phyloP scores from a whole-genome alignment of 2,888 invertebrate species.

The Nysson spinosus region DNA sequence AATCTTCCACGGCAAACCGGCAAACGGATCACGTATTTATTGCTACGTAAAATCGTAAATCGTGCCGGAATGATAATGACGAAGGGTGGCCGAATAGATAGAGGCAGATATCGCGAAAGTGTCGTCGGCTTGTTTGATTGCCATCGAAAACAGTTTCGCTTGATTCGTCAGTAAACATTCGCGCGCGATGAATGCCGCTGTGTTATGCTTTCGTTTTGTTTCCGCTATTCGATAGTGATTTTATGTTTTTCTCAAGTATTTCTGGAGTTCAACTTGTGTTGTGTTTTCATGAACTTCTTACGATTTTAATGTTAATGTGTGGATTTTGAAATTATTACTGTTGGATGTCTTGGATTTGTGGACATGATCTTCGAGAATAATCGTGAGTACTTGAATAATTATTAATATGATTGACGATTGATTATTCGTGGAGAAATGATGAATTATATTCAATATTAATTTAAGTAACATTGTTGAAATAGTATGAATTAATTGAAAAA shows the following conservation, averaged over 20 bases:
- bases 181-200: conserved; percentile 28
- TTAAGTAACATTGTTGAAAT: too few species aligned
- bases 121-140: conserved; percentile 43
- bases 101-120: conserved; percentile 50
- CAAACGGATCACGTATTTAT: conserved; percentile 18
- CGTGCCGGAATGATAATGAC: conserved; percentile 52
- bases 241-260: too few species aligned
- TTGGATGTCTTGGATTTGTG: too few species aligned
- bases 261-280: too few species aligned
- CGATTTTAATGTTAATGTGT: too few species aligned
- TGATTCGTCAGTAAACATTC: conserved; percentile 39
- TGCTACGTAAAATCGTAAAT: neutral
- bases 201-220: neutral
- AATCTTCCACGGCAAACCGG: conserved; percentile 6
- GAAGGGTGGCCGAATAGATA: conserved; percentile 50
- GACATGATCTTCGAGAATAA: conserved; percentile 28
- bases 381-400: conserved; percentile 45
- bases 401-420: too few species aligned
- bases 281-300: too few species aligned
- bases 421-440: too few species aligned
- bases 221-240: neutral
- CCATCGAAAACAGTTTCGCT: conserved; percentile 35
- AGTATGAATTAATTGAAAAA: too few species aligned
- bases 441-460: too few species aligned
- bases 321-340: too few species aligned